Percentiles rank a stretch among this genome's conserved stretches.
Conservation (phyloP, 2,113 vertebrate genomes). For the Entelurus aequoreus region DNA sequence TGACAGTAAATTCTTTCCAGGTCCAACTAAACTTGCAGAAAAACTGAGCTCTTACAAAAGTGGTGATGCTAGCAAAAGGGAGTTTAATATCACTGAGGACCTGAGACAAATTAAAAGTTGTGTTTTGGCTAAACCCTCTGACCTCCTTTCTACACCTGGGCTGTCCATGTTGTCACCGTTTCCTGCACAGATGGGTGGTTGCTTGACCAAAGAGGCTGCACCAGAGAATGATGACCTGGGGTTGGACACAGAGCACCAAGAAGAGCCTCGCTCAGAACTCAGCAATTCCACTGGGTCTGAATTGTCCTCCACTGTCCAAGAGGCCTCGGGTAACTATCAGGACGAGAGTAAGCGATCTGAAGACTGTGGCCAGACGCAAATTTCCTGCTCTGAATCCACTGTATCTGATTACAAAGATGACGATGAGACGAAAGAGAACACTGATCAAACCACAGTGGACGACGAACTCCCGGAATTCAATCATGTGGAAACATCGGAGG, state of each 20-base stretch:
- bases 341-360: conserved; percentile 41
- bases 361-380: conserved; percentile 54
- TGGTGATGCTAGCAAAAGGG: conserved; percentile 25
- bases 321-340: conserved; percentile 46
- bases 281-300: conserved; percentile 54
- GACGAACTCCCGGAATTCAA: conserved; percentile 64
- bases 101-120: conserved; percentile 40
- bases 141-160: conserved; percentile 48
- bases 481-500: conserved; percentile 72
- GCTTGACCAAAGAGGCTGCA: conserved; percentile 73
- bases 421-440: conserved; percentile 44
- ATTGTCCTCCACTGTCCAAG: conserved; percentile 53
- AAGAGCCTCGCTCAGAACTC: conserved; percentile 66
- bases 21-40: conserved; percentile 26
- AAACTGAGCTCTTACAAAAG: conserved; percentile 27
- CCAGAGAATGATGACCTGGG: conserved; percentile 67
- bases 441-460: conserved; percentile 51
- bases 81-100: conserved; percentile 24
- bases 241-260: conserved; percentile 69
- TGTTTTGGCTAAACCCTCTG: conserved; percentile 33
- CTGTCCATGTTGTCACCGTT: conserved; percentile 71
- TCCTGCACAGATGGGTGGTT: conserved; percentile 76
- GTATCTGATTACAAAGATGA: conserved; percentile 43
- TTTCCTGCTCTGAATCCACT: conserved; percentile 55
- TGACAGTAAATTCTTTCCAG: conserved; percentile 56